Conservation (phyloP, 64 coral and sea anemone species). For the Montipora foliosa region DNA sequence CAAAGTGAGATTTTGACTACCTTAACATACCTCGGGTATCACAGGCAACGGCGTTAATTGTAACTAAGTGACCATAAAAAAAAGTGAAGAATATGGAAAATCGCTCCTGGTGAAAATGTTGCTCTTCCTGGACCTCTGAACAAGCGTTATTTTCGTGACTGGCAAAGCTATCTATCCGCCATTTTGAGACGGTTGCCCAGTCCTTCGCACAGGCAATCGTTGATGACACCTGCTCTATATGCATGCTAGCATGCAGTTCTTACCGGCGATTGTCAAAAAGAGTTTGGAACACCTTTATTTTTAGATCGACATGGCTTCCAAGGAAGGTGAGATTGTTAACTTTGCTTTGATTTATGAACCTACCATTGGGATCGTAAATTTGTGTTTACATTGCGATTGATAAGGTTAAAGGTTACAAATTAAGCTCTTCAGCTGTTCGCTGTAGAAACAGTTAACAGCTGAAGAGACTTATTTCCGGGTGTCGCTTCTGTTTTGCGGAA, state of each 20-base stretch:
- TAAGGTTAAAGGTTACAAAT: too few relatives aligned
- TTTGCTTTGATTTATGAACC: background rate
- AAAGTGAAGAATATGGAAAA: background rate
- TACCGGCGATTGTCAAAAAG: too few relatives aligned
- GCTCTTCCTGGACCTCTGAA: background rate
- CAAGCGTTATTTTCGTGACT: too few relatives aligned
- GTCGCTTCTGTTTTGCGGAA: too few relatives aligned
- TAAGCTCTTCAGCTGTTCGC: too few relatives aligned
- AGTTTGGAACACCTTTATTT: too few relatives aligned
- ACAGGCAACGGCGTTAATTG: background rate
- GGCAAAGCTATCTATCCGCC: too few relatives aligned
- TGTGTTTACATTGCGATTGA: background rate
- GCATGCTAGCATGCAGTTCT: too few relatives aligned
- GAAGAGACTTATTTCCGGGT: too few relatives aligned
- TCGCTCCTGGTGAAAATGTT: background rate
- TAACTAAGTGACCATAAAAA: background rate
- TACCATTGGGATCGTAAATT: background rate
- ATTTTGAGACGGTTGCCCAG: background rate
- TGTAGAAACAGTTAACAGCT: too few relatives aligned
- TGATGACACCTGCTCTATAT: background rate
- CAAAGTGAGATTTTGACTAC: too few relatives aligned
- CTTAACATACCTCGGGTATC: too few relatives aligned
- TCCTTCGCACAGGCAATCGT: background rate
- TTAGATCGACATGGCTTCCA: slow-evolving; percentile 3
- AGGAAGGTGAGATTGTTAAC: background rate